Evolutionary conservation across 2,113 vertebrate genomes (phyloP).

Genomic region (Centrocercus urophasianus): DNA sequence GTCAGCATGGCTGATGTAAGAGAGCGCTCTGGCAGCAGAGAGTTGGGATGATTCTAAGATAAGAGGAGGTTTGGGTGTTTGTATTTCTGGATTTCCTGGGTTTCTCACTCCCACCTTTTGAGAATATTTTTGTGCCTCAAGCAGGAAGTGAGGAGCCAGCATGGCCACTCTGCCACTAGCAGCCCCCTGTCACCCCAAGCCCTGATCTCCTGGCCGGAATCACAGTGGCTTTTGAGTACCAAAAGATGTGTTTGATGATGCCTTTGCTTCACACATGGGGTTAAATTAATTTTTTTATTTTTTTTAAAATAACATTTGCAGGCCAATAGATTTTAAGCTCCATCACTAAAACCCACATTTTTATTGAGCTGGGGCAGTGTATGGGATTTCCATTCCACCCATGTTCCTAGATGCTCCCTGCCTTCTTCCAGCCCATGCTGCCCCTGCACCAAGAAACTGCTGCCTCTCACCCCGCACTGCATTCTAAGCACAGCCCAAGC

Average conservation of each 20-base stretch:
- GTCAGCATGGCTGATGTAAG: background rate
- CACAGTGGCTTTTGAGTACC: background rate
- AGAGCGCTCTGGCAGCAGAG: background rate
- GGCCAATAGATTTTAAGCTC: background rate
- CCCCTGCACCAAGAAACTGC: background rate
- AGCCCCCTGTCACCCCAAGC: background rate
- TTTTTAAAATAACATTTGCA: background rate
- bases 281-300: background rate
- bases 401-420: background rate
- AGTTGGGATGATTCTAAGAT: background rate
- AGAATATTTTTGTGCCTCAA: background rate
- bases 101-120: background rate
- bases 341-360: background rate
- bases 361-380: background rate
- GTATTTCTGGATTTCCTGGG: background rate
- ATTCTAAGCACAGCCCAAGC: background rate
- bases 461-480: background rate
- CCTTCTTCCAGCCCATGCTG: background rate
- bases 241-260: background rate
- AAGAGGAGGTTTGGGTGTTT: background rate
- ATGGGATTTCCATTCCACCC: background rate
- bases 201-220: background rate
- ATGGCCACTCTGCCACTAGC: background rate
- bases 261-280: background rate
- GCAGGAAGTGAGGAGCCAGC: background rate